A percentile compares a stretch with the other conserved stretches of the same genome.
These are phyloP conservation scores for Hylaea fasciaria DNA, from an alignment of 2,888 invertebrate genomes.

Conservation along the genomic window DNA sequence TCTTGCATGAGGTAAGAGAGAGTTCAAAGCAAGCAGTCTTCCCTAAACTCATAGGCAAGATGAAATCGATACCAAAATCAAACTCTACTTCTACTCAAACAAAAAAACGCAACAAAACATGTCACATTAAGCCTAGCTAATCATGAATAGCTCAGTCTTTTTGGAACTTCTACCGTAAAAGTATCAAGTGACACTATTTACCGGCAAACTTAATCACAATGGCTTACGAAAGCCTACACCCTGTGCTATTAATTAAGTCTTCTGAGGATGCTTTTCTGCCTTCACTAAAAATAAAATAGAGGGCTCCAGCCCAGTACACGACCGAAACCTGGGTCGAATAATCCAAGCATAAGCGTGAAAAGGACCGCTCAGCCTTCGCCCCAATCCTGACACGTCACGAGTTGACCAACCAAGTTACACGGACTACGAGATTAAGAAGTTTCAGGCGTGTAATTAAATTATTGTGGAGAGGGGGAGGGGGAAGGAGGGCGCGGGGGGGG, in stretches of 20 bases:
- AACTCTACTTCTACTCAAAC: neutral
- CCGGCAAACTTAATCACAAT: neutral
- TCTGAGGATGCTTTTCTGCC: too few species aligned
- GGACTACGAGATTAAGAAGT: slow-evolving; percentile 51
- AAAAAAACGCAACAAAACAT: neutral
- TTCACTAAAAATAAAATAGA: too few species aligned
- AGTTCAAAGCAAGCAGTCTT: slow-evolving; percentile 7
- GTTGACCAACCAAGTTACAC: slow-evolving; percentile 56
- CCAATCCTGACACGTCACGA: slow-evolving; percentile 54
- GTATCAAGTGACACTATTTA: neutral
- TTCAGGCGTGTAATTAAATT: slow-evolving; percentile 52
- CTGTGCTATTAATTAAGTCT: too few species aligned
- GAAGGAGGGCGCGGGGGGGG: too few species aligned
- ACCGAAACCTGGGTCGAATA: slow-evolving; percentile 1
- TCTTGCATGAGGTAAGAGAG: slow-evolving; percentile 3
- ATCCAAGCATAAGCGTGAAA: slow-evolving; percentile 43
- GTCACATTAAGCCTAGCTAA: too few species aligned
- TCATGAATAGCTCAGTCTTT: too few species aligned
- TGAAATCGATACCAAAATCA: slow-evolving; percentile 4
- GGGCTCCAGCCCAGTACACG: neutral
- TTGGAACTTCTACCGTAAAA: too few species aligned
- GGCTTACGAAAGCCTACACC: neutral
- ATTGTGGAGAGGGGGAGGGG: slow-evolving; percentile 39
- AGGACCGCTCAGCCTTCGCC: slow-evolving; percentile 66
- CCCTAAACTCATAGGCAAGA: neutral